Conservation (phyloP, 2,888 invertebrate genomes). For the Drosophila acutilabella region DNA sequence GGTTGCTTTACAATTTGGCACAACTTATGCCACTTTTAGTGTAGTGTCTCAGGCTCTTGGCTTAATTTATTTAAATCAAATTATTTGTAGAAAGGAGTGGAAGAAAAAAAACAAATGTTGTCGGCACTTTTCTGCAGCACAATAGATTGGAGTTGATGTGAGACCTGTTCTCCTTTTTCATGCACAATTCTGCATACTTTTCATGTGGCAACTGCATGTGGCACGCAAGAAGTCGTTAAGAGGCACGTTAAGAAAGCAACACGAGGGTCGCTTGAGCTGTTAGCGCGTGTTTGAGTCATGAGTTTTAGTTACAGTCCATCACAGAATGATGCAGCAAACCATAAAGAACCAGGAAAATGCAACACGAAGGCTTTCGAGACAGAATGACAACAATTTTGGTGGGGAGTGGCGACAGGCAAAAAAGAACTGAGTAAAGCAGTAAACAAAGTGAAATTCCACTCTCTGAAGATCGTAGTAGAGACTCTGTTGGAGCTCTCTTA, state of each 20-base stretch:
- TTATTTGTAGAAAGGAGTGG: conserved; percentile 29
- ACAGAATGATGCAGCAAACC: conserved; percentile 58
- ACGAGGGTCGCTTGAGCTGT: conserved; percentile 41
- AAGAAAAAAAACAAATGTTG: neutral
- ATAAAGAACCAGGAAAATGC: conserved; percentile 48
- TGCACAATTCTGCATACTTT: conserved; percentile 29
- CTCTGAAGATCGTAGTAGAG: conserved; percentile 10
- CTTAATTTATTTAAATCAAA: conserved; percentile 63
- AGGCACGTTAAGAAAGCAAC: conserved; percentile 49
- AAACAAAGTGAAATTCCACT: conserved; percentile 47
- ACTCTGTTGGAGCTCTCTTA: conserved; percentile 5
- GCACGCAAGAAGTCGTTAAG: conserved; percentile 75
- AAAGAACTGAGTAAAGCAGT: conserved; percentile 6
- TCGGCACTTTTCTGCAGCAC: conserved; percentile 10
- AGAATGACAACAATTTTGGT: conserved; percentile 62
- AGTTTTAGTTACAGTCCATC: conserved; percentile 48
- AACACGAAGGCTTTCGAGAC: conserved; percentile 17
- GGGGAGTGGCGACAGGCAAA: neutral
- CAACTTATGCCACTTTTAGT: neutral
- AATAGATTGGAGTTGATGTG: conserved; percentile 37
- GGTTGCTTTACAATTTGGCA: conserved; percentile 20
- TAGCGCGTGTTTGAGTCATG: conserved; percentile 34
- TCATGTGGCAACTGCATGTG: conserved; percentile 67
- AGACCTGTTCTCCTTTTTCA: conserved; percentile 8
- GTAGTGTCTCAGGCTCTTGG: conserved; percentile 5